These are phyloP conservation scores for Linurgus olivaceus DNA, from an alignment of 2,797 vertebrate species.

Conservation along the genomic window DNA sequence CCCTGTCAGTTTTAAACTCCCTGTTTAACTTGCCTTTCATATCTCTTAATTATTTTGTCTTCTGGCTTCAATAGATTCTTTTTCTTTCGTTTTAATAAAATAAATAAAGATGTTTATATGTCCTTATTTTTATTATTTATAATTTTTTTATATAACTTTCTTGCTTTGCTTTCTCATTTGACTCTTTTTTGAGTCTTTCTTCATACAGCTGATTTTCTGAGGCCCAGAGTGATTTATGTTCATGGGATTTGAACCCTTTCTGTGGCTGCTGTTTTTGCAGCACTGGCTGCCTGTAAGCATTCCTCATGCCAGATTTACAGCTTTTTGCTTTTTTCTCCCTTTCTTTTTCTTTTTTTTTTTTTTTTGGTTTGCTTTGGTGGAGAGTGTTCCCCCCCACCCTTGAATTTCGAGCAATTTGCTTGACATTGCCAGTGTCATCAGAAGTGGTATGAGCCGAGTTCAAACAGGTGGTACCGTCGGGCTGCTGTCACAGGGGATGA, in stretches of 20 bases:
- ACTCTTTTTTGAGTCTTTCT: background rate
- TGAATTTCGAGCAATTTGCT: background rate
- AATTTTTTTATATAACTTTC: background rate
- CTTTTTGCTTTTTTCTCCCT: background rate
- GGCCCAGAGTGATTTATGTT: background rate
- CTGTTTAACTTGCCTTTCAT: background rate
- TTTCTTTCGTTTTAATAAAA: background rate
- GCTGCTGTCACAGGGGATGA: conserved; percentile 13
- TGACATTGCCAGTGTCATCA: conserved; percentile 31
- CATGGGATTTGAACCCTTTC: background rate
- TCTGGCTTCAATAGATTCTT: background rate
- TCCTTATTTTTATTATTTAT: background rate
- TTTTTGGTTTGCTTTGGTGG: background rate
- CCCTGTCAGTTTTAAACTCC: background rate
- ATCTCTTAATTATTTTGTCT: background rate
- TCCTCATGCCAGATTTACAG: background rate
- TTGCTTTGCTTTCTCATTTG: background rate
- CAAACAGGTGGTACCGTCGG: conserved; percentile 3
- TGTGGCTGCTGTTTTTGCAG: background rate
- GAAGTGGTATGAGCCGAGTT: background rate
- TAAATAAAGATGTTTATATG: background rate
- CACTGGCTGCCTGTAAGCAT: background rate
- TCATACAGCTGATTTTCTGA: background rate
- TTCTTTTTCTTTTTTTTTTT: background rate
- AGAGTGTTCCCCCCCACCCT: background rate